Conservation (phyloP, 2,888 invertebrate species). For the Zele albiditarsus region DNA sequence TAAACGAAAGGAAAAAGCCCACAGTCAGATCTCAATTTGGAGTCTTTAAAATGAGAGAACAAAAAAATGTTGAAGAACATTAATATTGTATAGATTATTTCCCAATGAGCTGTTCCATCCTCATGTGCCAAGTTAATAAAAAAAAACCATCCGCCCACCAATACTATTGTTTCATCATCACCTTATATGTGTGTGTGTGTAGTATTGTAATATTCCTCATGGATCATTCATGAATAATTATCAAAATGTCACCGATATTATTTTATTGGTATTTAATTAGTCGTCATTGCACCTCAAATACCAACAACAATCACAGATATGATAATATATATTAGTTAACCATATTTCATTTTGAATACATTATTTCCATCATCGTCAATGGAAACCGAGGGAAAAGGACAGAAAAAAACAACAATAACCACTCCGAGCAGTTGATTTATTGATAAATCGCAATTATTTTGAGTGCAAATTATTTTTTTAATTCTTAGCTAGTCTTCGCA, state of each 20-base stretch:
- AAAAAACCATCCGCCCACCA: background rate
- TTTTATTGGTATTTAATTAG: background rate
- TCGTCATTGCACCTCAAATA: background rate
- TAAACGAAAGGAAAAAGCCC: no score
- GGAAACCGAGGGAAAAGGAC: no score
- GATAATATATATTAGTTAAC: no score
- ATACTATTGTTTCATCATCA: background rate
- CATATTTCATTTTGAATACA: no score
- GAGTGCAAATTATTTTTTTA: background rate
- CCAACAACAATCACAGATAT: background rate
- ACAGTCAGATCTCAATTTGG: background rate
- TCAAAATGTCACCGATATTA: background rate
- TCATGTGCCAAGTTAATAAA: slow-evolving; percentile 34
- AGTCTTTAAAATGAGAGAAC: background rate
- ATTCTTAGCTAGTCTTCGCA: background rate
- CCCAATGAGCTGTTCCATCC: slow-evolving; percentile 25
- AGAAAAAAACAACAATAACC: background rate
- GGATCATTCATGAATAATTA: background rate
- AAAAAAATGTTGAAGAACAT: background rate
- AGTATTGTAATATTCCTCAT: background rate
- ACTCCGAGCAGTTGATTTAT: background rate
- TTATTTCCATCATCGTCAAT: no score
- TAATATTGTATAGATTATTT: slow-evolving; percentile 11
- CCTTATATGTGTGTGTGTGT: background rate
- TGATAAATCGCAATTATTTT: background rate